phyloP scores from a whole-genome alignment of 2,113 vertebrate species.

The Aix galericulata region DNA sequence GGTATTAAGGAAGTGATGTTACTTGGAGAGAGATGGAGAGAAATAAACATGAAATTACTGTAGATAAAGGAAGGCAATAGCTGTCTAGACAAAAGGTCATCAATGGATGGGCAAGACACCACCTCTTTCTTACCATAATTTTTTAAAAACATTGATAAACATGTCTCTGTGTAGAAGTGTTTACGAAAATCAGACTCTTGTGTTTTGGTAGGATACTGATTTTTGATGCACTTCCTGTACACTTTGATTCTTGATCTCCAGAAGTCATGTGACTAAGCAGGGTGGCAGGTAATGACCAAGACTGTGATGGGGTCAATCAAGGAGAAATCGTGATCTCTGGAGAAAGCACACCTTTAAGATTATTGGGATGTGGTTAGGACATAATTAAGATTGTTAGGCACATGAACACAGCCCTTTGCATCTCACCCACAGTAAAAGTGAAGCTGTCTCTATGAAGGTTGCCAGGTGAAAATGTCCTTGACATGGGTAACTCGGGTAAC shows the following conservation, averaged over 20 bases:
- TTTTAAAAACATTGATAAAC: background rate
- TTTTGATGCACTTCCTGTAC: background rate
- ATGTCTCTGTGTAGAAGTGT: background rate
- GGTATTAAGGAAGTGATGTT: background rate
- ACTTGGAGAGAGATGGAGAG: background rate
- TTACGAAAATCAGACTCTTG: background rate
- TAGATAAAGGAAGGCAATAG: background rate
- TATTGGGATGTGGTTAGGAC: background rate
- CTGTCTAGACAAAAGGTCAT: background rate
- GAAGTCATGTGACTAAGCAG: background rate
- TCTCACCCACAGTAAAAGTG: background rate
- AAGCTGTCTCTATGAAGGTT: background rate
- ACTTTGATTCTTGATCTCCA: background rate
- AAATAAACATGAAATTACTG: background rate
- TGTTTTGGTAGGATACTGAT: background rate
- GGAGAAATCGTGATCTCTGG: background rate
- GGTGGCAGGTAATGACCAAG: background rate
- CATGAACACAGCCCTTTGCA: background rate
- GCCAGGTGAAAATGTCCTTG: slow-evolving; percentile 13
- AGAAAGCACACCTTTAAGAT: background rate
- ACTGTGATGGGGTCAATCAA: background rate
- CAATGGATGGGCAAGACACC: background rate
- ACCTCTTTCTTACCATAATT: background rate
- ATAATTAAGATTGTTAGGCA: background rate
- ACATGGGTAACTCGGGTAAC: background rate